phyloP scores from a whole-genome alignment of 2,888 invertebrate genomes.

The Onthophagus sagittarius region DNA sequence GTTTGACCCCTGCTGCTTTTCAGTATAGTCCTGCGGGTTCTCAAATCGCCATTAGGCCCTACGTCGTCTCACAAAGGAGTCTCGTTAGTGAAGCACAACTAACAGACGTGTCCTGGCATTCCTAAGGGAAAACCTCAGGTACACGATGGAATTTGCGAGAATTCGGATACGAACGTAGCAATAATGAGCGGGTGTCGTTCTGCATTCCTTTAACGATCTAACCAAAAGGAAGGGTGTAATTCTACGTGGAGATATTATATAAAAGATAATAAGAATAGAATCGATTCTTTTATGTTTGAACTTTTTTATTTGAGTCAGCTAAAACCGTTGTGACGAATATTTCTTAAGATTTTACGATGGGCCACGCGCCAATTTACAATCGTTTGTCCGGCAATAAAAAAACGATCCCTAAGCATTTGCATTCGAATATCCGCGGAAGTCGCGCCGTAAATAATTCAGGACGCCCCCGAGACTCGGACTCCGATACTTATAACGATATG shows the following conservation, averaged over 20 bases:
- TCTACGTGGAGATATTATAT: no score
- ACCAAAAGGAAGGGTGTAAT: not conserved
- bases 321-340: not conserved
- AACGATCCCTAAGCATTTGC: conserved; percentile 34
- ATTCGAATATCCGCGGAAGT: conserved; percentile 43
- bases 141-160: not conserved
- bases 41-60: conserved; percentile 44
- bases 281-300: no score
- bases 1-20: conserved; percentile 12
- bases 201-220: not conserved
- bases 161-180: not conserved
- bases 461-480: conserved; percentile 31
- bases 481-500: conserved; percentile 20
- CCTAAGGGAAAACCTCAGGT: conserved; percentile 7
- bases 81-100: conserved; percentile 41
- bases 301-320: not conserved
- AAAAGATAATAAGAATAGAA: no score
- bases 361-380: conserved; percentile 6
- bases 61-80: conserved; percentile 41
- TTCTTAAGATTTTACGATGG: conserved; percentile 5
- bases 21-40: conserved; percentile 35
- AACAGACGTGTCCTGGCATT: conserved; percentile 6
- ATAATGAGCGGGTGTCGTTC: not conserved
- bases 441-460: conserved; percentile 48
- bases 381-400: conserved; percentile 5